phyloP scores from a whole-genome alignment of 2,113 vertebrate genomes.

The Eclectus roratus region DNA sequence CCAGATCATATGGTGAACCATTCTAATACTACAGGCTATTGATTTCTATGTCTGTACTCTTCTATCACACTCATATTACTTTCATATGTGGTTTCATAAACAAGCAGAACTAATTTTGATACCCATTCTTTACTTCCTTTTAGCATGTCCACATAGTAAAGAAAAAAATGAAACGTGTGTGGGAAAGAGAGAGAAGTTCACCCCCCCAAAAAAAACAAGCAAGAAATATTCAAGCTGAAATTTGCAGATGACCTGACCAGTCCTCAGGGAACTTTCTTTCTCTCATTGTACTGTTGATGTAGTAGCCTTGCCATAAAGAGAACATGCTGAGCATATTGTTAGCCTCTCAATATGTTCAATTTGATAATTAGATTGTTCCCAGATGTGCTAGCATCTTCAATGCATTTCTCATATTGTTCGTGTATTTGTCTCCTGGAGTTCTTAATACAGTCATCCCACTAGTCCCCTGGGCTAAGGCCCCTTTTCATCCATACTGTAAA shows the following conservation, averaged over 20 bases:
- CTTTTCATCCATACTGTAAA: background rate
- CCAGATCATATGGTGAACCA: background rate
- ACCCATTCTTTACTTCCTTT: background rate
- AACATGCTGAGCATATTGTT: background rate
- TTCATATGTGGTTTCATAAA: background rate
- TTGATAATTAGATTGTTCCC: conserved; percentile 20
- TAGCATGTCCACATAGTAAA: background rate
- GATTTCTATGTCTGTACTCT: background rate
- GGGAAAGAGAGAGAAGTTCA: too few species aligned
- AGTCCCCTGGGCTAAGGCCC: background rate
- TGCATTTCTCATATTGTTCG: background rate
- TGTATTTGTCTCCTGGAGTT: background rate
- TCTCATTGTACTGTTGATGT: background rate
- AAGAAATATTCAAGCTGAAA: background rate
- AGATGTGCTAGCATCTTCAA: background rate
- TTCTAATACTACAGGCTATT: background rate
- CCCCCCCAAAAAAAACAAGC: background rate
- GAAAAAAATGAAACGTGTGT: too few species aligned
- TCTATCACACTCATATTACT: too few species aligned
- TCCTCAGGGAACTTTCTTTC: background rate
- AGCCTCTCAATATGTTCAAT: background rate
- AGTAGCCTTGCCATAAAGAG: background rate
- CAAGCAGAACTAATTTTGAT: background rate
- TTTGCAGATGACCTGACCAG: background rate
- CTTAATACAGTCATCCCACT: background rate